Evolutionary conservation across 2,797 vertebrate genomes (phyloP).

Genomic region (Lepus oiostolus): DNA sequence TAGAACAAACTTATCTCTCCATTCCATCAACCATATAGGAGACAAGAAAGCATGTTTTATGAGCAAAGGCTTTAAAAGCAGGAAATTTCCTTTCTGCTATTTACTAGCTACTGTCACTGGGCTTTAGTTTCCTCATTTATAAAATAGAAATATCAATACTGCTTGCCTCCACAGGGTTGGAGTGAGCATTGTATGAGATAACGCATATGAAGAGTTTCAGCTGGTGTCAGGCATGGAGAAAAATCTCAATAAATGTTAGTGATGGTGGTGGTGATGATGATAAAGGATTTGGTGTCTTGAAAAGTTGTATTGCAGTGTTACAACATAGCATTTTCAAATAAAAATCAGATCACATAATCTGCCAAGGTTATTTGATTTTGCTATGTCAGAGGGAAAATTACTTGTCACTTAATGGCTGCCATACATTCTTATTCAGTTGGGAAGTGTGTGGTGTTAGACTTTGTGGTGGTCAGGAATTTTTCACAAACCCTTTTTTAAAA

Average conservation of each 20-base stretch:
- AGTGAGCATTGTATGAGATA: constrained; percentile 35
- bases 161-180: constrained; percentile 42
- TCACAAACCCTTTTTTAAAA: constrained; percentile 31
- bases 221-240: constrained; percentile 47
- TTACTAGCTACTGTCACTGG: constrained; percentile 54
- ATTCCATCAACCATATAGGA: constrained; percentile 46
- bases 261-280: constrained; percentile 18
- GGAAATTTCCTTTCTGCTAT: constrained; percentile 57
- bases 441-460: background rate
- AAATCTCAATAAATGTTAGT: constrained; percentile 59
- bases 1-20: constrained; percentile 53
- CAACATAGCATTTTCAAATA: constrained; percentile 51
- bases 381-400: constrained; percentile 47
- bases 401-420: constrained; percentile 61
- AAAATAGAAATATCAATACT: constrained; percentile 62
- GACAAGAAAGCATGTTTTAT: constrained; percentile 61
- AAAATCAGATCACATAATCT: constrained; percentile 66
- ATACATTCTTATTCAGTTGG: constrained; percentile 44
- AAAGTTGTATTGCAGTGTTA: constrained; percentile 64
- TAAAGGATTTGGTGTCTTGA: constrained; percentile 60
- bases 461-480: constrained; percentile 39
- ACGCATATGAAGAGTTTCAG: constrained; percentile 41
- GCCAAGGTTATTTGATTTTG: constrained; percentile 72
- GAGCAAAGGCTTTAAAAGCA: constrained; percentile 49
- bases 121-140: constrained; percentile 70